These are phyloP conservation scores for Troglohyphantes excavatus DNA, from an alignment of 2,888 invertebrate species.

Conservation along the genomic window DNA sequence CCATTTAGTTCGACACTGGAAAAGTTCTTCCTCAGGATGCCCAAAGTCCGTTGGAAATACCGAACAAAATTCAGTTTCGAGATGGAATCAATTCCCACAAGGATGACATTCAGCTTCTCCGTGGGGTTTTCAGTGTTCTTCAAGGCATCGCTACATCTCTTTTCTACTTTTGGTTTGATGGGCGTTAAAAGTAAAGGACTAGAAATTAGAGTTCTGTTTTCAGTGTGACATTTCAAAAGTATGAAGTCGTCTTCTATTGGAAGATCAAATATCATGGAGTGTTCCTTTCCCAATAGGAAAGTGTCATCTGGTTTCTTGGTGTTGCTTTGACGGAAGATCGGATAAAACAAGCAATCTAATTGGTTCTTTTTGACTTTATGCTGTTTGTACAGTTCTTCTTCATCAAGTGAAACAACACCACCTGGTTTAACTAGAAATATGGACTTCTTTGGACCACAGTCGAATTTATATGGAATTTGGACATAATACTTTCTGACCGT, in stretches of 20 bases:
- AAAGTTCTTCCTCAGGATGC: conserved; percentile 86
- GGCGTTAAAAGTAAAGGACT: conserved; percentile 62
- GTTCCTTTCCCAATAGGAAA: conserved; percentile 62
- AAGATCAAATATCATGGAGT: conserved; percentile 73
- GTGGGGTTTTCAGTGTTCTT: neutral
- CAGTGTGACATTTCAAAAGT: conserved; percentile 69
- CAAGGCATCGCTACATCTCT: conserved; percentile 13
- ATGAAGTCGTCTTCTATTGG: conserved; percentile 78
- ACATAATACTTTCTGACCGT: conserved; percentile 71
- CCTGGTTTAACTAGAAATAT: conserved; percentile 36
- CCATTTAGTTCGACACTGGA: conserved; percentile 89
- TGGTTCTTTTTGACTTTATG: conserved; percentile 48
- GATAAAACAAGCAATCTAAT: conserved; percentile 64
- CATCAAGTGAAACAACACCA: conserved; percentile 56
- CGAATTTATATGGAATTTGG: conserved; percentile 49
- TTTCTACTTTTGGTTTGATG: conserved; percentile 72
- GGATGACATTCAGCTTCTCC: conserved; percentile 86
- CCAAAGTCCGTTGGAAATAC: conserved; percentile 88
- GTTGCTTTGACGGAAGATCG: conserved; percentile 48
- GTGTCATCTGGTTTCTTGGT: conserved; percentile 67
- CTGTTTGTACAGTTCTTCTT: conserved; percentile 45
- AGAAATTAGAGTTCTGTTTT: conserved; percentile 37
- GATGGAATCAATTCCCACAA: conserved; percentile 93
- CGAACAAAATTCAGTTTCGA: conserved; percentile 90
- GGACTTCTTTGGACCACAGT: conserved; percentile 60